Evolutionary conservation across 2,888 invertebrate genomes (phyloP).

Genomic region (Metopia argyrocephala): DNA sequence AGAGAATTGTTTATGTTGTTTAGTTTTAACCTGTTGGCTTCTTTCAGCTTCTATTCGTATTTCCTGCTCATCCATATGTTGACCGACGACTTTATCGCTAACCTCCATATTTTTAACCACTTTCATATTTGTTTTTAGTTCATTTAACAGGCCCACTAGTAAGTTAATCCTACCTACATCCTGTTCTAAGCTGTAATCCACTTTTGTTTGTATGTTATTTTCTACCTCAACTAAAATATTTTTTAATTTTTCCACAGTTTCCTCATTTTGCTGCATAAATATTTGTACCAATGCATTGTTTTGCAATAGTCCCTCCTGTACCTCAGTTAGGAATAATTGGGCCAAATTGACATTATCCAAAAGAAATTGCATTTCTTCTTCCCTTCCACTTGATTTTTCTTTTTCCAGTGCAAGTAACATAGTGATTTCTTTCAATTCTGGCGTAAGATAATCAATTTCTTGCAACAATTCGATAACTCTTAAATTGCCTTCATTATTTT

Average conservation of each 20-base stretch:
- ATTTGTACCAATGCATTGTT: conserved; percentile 68
- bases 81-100: conserved; percentile 52
- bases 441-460: conserved; percentile 73
- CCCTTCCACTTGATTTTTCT: not conserved
- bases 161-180: conserved; percentile 40
- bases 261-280: conserved; percentile 69
- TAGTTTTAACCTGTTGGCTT: not conserved
- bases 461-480: conserved; percentile 75
- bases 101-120: conserved; percentile 47
- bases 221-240: conserved; percentile 56
- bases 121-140: conserved; percentile 43
- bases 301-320: conserved; percentile 71
- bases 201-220: conserved; percentile 26
- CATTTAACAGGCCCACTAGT: conserved; percentile 31
- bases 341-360: conserved; percentile 64
- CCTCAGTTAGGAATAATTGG: conserved; percentile 68
- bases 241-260: conserved; percentile 70
- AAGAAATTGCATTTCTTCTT: conserved; percentile 66
- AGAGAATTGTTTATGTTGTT: not conserved
- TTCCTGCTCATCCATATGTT: conserved; percentile 18
- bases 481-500: conserved; percentile 72
- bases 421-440: conserved; percentile 68
- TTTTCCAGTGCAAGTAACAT: not conserved
- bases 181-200: not conserved
- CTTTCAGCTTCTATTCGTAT: conserved; percentile 20